These are phyloP conservation scores for Tilapia sparmanii DNA, from an alignment of 2,113 vertebrate genomes.

Conservation along the genomic window DNA sequence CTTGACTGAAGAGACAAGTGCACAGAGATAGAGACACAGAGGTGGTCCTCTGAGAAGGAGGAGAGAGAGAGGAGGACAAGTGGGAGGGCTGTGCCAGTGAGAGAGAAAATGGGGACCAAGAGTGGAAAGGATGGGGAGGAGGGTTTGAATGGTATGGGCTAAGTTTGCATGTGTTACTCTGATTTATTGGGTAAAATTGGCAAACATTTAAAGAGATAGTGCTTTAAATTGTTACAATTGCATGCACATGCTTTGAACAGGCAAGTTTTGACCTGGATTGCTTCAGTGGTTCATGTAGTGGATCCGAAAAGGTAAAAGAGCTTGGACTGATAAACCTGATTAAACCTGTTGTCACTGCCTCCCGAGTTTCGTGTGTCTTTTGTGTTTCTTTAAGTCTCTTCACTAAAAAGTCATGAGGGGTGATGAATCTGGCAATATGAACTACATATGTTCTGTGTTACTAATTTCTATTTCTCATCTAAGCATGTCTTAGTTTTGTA, in stretches of 20 bases:
- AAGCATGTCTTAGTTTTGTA: not conserved
- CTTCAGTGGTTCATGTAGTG: not conserved
- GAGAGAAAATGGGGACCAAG: not conserved
- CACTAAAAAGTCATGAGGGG: not conserved
- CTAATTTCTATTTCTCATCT: not conserved
- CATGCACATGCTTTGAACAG: not conserved
- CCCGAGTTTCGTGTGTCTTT: not conserved
- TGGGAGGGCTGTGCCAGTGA: conserved; percentile 55
- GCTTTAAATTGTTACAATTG: not conserved
- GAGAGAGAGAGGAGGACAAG: conserved; percentile 9
- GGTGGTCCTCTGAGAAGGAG: conserved; percentile 42
- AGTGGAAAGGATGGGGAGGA: not conserved
- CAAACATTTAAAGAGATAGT: not conserved
- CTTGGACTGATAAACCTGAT: not conserved
- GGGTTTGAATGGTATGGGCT: not conserved
- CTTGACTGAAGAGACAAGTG: conserved; percentile 67
- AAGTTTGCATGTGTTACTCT: not conserved
- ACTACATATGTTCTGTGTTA: not conserved
- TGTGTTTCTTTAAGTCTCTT: not conserved
- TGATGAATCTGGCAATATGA: not conserved
- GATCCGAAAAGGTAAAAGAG: not conserved
- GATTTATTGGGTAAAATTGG: not conserved
- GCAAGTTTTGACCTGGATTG: not conserved
- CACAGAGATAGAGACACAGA: conserved; percentile 43
- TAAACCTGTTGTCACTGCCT: not conserved